Percentiles rank a stretch among this genome's conserved stretches.
Conservation (phyloP, 1,140 invertebrate genomes). For the Drosophila erecta region DNA sequence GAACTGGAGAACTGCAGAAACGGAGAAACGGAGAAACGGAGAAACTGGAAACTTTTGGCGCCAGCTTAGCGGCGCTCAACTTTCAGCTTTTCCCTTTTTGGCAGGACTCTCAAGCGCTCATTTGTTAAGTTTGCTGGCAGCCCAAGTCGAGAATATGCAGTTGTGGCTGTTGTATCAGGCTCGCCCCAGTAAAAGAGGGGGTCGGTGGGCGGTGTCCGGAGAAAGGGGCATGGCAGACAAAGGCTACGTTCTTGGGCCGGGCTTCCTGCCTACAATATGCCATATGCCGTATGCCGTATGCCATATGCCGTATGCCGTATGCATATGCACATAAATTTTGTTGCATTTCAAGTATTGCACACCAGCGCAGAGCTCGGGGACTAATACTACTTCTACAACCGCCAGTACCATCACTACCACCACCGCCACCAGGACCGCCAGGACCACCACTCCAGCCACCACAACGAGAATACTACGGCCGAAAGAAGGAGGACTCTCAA, state of each 20-base stretch:
- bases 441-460: neutral
- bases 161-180: neutral
- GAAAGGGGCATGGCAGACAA: constrained; percentile 22
- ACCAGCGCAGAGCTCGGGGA: constrained; percentile 13
- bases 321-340: constrained; percentile 75
- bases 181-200: neutral
- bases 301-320: constrained; percentile 52
- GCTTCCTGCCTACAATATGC: constrained; percentile 30
- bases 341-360: constrained; percentile 43
- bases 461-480: neutral
- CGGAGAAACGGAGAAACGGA: neutral
- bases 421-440: neutral
- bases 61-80: constrained; percentile 55
- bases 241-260: constrained; percentile 3
- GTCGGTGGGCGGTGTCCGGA: neutral
- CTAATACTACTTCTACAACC: neutral
- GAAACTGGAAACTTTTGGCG: constrained; percentile 51
- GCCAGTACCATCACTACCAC: neutral
- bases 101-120: constrained; percentile 52
- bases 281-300: constrained; percentile 63
- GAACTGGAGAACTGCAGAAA: constrained; percentile 2
- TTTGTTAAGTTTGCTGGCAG: constrained; percentile 64
- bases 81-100: constrained; percentile 39
- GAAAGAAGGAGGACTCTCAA: constrained; percentile 8
- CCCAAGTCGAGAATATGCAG: constrained; percentile 15